phyloP scores from a whole-genome alignment of 1,140 invertebrate genomes.

The Drosophila lini region DNA sequence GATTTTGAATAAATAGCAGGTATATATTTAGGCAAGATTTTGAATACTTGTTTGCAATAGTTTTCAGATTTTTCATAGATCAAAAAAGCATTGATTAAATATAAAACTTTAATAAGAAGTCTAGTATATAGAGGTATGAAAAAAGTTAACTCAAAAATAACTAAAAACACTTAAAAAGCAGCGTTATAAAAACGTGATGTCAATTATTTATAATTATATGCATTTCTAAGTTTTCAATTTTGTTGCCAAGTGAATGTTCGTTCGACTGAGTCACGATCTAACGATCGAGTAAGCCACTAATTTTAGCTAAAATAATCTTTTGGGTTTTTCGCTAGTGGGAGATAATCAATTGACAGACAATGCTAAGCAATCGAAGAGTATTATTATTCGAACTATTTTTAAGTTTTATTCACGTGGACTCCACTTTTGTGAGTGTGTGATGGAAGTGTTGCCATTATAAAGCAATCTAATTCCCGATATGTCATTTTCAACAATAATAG shows the following conservation, averaged over 20 bases:
- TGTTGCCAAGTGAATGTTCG: constrained; percentile 18
- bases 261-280: constrained; percentile 28
- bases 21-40: too few species aligned
- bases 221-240: too few species aligned
- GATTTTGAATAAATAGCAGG: too few species aligned
- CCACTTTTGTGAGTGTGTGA: constrained; percentile 26
- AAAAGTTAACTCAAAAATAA: not conserved
- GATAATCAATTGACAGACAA: constrained; percentile 38
- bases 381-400: constrained; percentile 30
- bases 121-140: too few species aligned
- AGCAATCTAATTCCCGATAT: constrained; percentile 82
- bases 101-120: too few species aligned
- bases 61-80: too few species aligned
- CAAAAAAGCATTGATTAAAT: too few species aligned
- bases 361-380: constrained; percentile 16
- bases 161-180: not conserved
- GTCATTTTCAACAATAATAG: constrained; percentile 81
- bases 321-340: constrained; percentile 38
- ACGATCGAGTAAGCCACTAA: constrained; percentile 33
- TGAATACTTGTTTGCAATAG: too few species aligned
- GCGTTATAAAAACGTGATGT: not conserved
- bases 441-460: constrained; percentile 75
- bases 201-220: constrained; percentile 7
- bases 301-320: constrained; percentile 38
- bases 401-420: constrained; percentile 28